These are phyloP conservation scores for Sipha maydis DNA, from an alignment of 2,888 invertebrate genomes.

Conservation along the genomic window DNA sequence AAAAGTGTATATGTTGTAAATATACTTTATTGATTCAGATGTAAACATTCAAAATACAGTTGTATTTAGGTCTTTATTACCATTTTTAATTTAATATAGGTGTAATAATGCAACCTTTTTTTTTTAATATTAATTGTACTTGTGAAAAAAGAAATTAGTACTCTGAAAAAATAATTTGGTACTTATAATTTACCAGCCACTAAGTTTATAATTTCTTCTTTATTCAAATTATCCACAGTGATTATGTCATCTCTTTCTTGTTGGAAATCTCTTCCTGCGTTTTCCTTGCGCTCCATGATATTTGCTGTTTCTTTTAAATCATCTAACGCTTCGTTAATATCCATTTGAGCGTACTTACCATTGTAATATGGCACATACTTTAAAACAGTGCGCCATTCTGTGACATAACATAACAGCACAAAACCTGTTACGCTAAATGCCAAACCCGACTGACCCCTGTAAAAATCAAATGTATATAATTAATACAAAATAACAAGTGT, in stretches of 20 bases:
- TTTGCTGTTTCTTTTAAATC: not conserved
- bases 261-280: not conserved
- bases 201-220: not conserved
- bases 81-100: too few relatives aligned
- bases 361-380: constrained; percentile 42
- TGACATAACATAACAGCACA: constrained; percentile 23
- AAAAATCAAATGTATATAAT: not conserved
- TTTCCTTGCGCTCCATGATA: not conserved
- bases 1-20: too few relatives aligned
- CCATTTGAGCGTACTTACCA: not conserved
- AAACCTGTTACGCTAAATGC: constrained; percentile 32
- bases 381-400: constrained; percentile 41
- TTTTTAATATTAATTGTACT: not conserved
- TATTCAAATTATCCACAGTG: not conserved
- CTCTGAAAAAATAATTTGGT: not conserved
- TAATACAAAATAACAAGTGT: too few relatives aligned
- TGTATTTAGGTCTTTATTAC: not conserved
- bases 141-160: not conserved
- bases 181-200: not conserved
- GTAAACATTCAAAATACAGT: not conserved
- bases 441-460: constrained; percentile 29
- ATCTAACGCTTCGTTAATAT: not conserved
- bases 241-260: not conserved
- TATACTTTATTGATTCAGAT: too few relatives aligned
- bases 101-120: not conserved